These are phyloP conservation scores for Mus musculus DNA, from an alignment of 2,113 vertebrate genomes.

Conservation along the genomic window GRCm39 chr6:35311001-35311500, in stretches of 20 bases:
- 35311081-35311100: not conserved
- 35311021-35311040: not conserved
- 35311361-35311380: not conserved
- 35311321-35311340: not conserved
- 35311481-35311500: not conserved
- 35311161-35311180: not conserved
- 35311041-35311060: not conserved
- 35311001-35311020: not conserved
- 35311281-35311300: not conserved
- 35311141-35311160: not conserved
- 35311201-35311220: not conserved
- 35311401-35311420: not conserved
- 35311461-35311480: not conserved
- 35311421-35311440: not conserved
- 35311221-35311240: not conserved
- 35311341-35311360: too few species aligned
- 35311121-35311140: not conserved
- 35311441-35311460: not conserved
- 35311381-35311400: too few species aligned
- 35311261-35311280: not conserved
- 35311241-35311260: not conserved
- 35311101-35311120: not conserved
- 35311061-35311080: not conserved
- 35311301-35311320: not conserved
- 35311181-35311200: not conserved